Evolutionary conservation across 2,888 invertebrate species (phyloP).

Genomic region (Syrphus vitripennis): DNA sequence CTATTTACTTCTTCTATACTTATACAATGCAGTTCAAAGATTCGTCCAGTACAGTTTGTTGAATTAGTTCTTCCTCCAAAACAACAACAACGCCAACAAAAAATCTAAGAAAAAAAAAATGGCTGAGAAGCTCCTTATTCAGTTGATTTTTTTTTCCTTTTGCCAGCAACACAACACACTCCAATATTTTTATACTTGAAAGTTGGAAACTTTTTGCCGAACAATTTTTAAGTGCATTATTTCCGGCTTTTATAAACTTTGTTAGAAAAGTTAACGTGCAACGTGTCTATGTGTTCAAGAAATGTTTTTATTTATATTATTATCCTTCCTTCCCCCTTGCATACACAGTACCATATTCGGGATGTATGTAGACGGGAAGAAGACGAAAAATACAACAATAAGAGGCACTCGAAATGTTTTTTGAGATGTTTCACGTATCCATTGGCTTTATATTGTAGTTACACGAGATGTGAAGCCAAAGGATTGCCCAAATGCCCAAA

Average conservation of each 20-base stretch:
- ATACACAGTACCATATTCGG: background rate
- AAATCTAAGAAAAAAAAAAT: background rate
- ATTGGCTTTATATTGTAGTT: slow-evolving; percentile 47
- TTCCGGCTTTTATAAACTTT: slow-evolving; percentile 76
- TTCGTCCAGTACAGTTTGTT: background rate
- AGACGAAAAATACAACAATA: background rate
- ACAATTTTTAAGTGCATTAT: slow-evolving; percentile 75
- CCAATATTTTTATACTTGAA: slow-evolving; percentile 20
- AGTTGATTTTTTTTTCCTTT: background rate
- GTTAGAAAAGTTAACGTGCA: slow-evolving; percentile 37
- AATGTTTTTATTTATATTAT: slow-evolving; percentile 62
- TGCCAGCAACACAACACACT: too few species aligned
- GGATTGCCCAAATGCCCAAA: slow-evolving; percentile 49
- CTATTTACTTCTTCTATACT: slow-evolving; percentile 56
- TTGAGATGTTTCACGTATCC: slow-evolving; percentile 48
- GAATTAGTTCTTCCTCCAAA: background rate
- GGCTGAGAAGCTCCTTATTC: slow-evolving; percentile 3
- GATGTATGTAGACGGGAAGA: slow-evolving; percentile 34
- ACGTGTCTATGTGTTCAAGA: slow-evolving; percentile 23
- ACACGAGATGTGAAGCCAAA: slow-evolving; percentile 19
- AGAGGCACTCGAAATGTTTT: slow-evolving; percentile 54
- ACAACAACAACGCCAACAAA: background rate
- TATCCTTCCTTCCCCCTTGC: background rate
- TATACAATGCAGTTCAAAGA: slow-evolving; percentile 2
- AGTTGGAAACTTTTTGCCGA: slow-evolving; percentile 52